Percentiles rank a stretch among this genome's conserved stretches.
Conservation (phyloP, 2,888 invertebrate genomes). For the Ennomos quercinarius region DNA sequence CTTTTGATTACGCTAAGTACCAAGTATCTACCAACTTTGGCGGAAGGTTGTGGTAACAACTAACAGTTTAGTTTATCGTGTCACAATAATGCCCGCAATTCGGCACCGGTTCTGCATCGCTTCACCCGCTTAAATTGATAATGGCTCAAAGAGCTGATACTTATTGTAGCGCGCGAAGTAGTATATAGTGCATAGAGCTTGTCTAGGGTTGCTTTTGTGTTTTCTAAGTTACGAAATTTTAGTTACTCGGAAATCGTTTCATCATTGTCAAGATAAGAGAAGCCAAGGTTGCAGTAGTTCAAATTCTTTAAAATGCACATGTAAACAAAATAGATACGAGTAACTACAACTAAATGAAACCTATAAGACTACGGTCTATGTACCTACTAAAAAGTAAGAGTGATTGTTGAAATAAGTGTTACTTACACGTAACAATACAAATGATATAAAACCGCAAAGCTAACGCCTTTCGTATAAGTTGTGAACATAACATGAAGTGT, state of each 20-base stretch:
- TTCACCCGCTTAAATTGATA: conserved; percentile 45
- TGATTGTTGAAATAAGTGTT: too few species aligned
- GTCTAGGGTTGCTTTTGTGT: background rate
- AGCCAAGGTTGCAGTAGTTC: background rate
- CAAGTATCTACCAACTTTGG: background rate
- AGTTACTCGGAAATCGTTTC: background rate
- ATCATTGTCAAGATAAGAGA: conserved; percentile 1
- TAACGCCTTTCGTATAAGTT: background rate
- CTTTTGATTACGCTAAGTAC: too few species aligned
- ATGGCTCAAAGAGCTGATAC: conserved; percentile 29
- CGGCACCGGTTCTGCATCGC: conserved; percentile 60
- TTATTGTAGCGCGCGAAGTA: conserved; percentile 13
- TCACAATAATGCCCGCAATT: conserved; percentile 64
- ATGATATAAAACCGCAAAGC: background rate
- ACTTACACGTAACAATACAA: conserved; percentile 3
- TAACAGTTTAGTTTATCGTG: conserved; percentile 34
- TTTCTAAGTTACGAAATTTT: background rate
- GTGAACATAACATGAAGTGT: background rate
- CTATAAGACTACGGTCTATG: too few species aligned
- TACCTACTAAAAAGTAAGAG: too few species aligned
- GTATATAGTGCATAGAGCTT: conserved; percentile 5
- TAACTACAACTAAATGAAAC: too few species aligned
- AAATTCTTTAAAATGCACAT: too few species aligned
- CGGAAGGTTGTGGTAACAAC: conserved; percentile 19
- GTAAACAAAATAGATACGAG: too few species aligned